A percentile compares a stretch with the other conserved stretches of the same genome.
Evolutionary conservation across 2,888 invertebrate genomes (phyloP).

Genomic region (Coenonympha arcania): DNA sequence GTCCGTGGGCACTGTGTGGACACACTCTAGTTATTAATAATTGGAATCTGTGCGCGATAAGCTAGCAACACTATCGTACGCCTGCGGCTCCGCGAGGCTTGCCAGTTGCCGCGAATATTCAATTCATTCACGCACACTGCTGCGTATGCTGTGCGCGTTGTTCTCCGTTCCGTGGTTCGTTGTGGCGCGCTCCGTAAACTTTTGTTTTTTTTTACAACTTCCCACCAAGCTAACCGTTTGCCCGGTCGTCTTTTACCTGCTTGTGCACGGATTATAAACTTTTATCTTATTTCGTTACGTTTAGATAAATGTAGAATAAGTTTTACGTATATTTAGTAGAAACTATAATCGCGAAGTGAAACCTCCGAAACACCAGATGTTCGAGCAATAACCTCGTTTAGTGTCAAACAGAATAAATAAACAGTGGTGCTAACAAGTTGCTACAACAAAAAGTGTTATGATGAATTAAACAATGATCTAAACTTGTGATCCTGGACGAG

Average conservation of each 20-base stretch:
- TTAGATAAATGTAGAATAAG: constrained; percentile 16
- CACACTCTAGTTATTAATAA: no score
- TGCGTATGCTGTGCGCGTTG: constrained; percentile 48
- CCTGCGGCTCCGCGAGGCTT: constrained; percentile 25
- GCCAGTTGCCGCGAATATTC: constrained; percentile 41
- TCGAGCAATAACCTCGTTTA: constrained; percentile 62
- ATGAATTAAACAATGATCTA: constrained; percentile 65
- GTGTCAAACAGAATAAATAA: constrained; percentile 70
- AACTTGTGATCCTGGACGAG: constrained; percentile 60
- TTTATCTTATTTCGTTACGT: constrained; percentile 30
- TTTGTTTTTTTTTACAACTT: constrained; percentile 52
- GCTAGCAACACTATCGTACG: constrained; percentile 28
- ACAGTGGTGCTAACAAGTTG: constrained; percentile 65
- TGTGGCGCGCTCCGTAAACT: constrained; percentile 36
- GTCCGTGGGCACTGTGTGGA: no score
- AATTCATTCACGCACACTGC: constrained; percentile 65
- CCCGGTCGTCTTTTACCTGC: constrained; percentile 51
- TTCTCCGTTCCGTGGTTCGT: constrained; percentile 26
- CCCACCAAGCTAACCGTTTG: constrained; percentile 44
- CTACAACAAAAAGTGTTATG: constrained; percentile 49
- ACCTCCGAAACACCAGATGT: constrained; percentile 59
- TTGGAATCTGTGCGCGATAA: neutral
- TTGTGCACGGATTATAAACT: constrained; percentile 41
- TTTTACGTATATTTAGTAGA: constrained; percentile 32
- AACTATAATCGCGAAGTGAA: constrained; percentile 54